phyloP scores from a whole-genome alignment of 2,888 invertebrate genomes.

The Lithosia quadra region DNA sequence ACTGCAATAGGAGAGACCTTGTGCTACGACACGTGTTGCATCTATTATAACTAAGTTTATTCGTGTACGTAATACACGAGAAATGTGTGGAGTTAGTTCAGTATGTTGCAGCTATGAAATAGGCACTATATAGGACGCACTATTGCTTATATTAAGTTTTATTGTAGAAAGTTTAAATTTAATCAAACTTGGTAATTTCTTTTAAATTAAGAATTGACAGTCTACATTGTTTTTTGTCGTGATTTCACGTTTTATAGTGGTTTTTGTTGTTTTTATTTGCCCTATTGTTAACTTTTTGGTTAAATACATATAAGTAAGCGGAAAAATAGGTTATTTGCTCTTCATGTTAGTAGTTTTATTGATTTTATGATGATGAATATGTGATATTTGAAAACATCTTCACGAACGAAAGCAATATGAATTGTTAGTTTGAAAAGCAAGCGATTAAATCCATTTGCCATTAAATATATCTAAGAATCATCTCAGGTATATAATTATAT shows the following conservation, averaged over 20 bases:
- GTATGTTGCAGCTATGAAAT: conserved; percentile 23
- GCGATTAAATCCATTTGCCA: conserved; percentile 26
- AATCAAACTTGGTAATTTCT: background rate
- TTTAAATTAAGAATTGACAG: too few species aligned
- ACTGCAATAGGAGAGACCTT: conserved; percentile 54
- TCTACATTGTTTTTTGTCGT: too few species aligned
- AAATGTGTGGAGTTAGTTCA: conserved; percentile 35
- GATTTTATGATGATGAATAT: too few species aligned
- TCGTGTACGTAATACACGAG: conserved; percentile 44
- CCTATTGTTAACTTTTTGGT: too few species aligned
- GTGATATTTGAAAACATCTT: background rate
- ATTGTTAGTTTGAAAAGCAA: conserved; percentile 17
- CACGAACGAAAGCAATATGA: background rate
- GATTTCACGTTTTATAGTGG: too few species aligned
- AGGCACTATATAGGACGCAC: conserved; percentile 1
- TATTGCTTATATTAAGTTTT: background rate
- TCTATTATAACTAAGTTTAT: conserved; percentile 49
- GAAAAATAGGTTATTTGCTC: background rate
- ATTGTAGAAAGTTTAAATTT: background rate
- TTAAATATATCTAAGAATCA: conserved; percentile 36
- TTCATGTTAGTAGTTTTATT: background rate
- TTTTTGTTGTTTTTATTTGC: too few species aligned
- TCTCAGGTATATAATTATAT: conserved; percentile 39
- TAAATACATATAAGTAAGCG: background rate
- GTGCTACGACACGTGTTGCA: conserved; percentile 56